Evolutionary conservation across 2,113 vertebrate species (phyloP).

Genomic region (Perccottus glenii): DNA sequence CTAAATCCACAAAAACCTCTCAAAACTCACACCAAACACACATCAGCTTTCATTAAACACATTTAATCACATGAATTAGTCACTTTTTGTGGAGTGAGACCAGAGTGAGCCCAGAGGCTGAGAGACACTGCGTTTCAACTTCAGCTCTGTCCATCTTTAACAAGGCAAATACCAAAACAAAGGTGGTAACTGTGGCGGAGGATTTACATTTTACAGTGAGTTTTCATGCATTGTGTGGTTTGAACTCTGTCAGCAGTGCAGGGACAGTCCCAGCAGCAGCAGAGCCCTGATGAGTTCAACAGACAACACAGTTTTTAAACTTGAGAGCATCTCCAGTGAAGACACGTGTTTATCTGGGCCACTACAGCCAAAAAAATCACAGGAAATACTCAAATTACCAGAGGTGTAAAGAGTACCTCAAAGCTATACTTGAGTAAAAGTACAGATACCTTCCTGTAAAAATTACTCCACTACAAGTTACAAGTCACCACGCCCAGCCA

Average conservation of each 20-base stretch:
- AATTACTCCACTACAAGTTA: too few species aligned
- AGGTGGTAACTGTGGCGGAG: too few species aligned
- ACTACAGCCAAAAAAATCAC: conserved; percentile 1
- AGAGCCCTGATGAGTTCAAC: not conserved
- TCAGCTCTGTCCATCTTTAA: not conserved
- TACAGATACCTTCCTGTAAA: too few species aligned
- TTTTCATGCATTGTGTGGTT: not conserved
- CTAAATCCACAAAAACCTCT: too few species aligned
- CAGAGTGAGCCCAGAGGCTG: not conserved
- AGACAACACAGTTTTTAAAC: not conserved
- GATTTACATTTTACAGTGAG: not conserved
- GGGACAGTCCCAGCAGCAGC: not conserved
- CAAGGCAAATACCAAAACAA: not conserved
- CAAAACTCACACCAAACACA: too few species aligned
- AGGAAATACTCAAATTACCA: conserved; percentile 5
- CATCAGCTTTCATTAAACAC: too few species aligned
- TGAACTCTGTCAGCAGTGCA: too few species aligned
- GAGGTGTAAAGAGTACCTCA: too few species aligned
- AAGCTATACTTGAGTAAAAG: too few species aligned
- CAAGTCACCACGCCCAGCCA: too few species aligned
- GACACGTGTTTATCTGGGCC: conserved; percentile 5
- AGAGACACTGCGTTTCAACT: not conserved
- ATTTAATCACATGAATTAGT: too few species aligned
- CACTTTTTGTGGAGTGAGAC: too few species aligned
- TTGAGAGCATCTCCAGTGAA: not conserved